Conservation (phyloP, 2,888 invertebrate species). For the Phymatocera aterrima region DNA sequence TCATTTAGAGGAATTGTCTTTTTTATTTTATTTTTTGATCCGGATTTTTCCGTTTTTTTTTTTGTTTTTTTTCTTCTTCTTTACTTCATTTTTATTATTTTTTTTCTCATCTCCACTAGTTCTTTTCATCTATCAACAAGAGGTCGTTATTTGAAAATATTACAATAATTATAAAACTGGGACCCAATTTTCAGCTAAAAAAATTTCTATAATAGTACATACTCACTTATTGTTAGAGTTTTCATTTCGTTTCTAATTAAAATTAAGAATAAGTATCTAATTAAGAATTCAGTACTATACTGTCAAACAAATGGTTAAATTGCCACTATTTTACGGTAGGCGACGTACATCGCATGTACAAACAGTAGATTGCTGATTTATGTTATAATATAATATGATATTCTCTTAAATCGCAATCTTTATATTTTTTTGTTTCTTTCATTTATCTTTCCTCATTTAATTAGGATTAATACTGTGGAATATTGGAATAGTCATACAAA, state of each 20-base stretch:
- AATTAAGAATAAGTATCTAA: constrained; percentile 44
- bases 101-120: not conserved
- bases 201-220: too few species aligned
- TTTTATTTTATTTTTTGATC: not conserved
- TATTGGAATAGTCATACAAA: constrained; percentile 27
- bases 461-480: constrained; percentile 27
- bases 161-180: constrained; percentile 46
- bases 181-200: constrained; percentile 44
- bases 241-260: constrained; percentile 33
- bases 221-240: constrained; percentile 31
- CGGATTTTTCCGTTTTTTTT: not conserved
- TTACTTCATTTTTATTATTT: not conserved
- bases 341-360: not conserved
- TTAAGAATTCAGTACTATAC: constrained; percentile 35
- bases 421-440: not conserved
- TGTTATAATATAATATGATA: constrained; percentile 14
- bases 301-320: constrained; percentile 31
- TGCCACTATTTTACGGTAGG: not conserved
- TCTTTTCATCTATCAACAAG: constrained; percentile 31
- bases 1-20: constrained; percentile 35
- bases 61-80: constrained; percentile 21
- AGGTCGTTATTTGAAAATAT: constrained; percentile 26
- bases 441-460: not conserved
- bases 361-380: constrained; percentile 27
- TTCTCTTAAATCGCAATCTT: constrained; percentile 9